Evolutionary conservation across 2,888 invertebrate genomes (phyloP).

Genomic region (Halictus ligatus): DNA sequence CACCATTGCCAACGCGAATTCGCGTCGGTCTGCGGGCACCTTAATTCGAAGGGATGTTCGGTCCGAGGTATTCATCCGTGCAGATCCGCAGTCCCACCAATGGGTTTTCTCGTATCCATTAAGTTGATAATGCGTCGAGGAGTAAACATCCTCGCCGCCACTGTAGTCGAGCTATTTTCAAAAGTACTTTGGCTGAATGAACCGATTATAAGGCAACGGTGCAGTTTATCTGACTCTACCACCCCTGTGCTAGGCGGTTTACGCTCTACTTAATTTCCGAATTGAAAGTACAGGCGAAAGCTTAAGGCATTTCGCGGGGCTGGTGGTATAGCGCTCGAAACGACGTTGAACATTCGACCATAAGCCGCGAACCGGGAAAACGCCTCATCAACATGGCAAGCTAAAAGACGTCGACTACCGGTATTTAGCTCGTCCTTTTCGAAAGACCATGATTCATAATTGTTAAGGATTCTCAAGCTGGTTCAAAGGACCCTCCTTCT

Average conservation of each 20-base stretch:
- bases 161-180: background rate
- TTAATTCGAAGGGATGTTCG: background rate
- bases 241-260: background rate
- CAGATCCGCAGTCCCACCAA: background rate
- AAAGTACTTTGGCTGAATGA: conserved; percentile 2
- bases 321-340: background rate
- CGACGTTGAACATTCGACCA: background rate
- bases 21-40: background rate
- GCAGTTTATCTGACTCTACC: background rate
- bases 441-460: background rate
- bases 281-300: background rate
- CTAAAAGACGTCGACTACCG: background rate
- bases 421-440: background rate
- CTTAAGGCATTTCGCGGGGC: background rate
- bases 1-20: background rate
- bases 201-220: conserved; percentile 1
- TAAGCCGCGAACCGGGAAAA: background rate
- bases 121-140: background rate
- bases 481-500: too few relatives aligned
- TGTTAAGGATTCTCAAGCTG: background rate
- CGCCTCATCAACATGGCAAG: background rate
- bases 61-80: background rate
- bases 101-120: background rate
- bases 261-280: conserved; percentile 3
- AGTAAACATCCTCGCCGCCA: conserved; percentile 8